These are phyloP conservation scores for Narcine bancroftii DNA, from an alignment of 2,113 vertebrate genomes.

Conservation along the genomic window DNA sequence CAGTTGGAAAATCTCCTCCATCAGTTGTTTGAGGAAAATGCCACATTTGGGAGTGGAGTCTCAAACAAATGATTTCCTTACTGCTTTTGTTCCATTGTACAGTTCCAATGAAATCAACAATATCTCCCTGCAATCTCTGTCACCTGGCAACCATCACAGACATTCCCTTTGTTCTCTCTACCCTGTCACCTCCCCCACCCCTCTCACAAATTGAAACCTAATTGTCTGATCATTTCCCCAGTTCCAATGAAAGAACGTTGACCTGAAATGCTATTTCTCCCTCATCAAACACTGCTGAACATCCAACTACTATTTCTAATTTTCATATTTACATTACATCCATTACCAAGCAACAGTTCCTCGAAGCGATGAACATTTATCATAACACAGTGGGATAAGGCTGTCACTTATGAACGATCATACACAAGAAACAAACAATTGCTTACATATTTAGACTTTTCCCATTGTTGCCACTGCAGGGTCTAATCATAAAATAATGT, in stretches of 20 bases:
- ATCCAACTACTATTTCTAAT: too few relatives aligned
- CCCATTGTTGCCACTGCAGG: conserved; percentile 23
- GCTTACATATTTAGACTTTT: background rate
- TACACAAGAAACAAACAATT: background rate
- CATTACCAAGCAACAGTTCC: conserved; percentile 18
- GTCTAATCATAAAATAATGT: conserved; percentile 25
- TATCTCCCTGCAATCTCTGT: background rate
- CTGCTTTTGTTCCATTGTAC: background rate
- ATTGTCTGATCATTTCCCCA: too few relatives aligned
- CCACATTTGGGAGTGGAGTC: background rate
- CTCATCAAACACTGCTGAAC: too few relatives aligned
- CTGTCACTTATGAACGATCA: background rate
- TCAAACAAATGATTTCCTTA: too few relatives aligned
- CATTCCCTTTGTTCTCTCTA: too few relatives aligned
- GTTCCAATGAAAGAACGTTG: too few relatives aligned
- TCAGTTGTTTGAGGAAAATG: background rate
- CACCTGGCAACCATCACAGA: too few relatives aligned
- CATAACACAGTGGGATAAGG: background rate
- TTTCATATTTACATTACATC: background rate
- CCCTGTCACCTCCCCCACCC: too few relatives aligned
- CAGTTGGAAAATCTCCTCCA: too few relatives aligned
- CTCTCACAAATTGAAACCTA: too few relatives aligned
- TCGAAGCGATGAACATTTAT: conserved; percentile 1
- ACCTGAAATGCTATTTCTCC: too few relatives aligned
- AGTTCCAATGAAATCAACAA: background rate